A percentile compares a stretch with the other conserved stretches of the same genome.
These are phyloP conservation scores for Vireo griseus DNA, from an alignment of 2,797 vertebrate species.

Conservation along the genomic window DNA sequence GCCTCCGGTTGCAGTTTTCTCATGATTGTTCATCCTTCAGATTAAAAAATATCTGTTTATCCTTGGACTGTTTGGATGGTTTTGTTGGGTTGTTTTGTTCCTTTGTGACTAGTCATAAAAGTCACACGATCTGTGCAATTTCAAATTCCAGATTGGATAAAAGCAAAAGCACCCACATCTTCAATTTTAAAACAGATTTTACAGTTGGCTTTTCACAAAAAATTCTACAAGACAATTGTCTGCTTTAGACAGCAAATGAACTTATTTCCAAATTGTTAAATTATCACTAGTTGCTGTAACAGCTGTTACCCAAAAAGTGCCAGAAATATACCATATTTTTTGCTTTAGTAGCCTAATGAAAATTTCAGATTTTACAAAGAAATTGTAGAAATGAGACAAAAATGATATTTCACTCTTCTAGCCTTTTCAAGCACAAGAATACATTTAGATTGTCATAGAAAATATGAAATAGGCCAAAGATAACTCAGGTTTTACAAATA, in stretches of 20 bases:
- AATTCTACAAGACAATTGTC: neutral
- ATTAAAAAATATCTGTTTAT: neutral
- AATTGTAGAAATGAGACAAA: neutral
- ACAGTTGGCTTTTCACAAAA: neutral
- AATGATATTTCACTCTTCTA: neutral
- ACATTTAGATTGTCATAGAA: neutral
- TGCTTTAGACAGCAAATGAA: neutral
- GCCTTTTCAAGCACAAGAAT: neutral
- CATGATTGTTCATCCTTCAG: neutral
- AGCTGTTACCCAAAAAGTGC: neutral
- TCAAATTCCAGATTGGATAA: neutral
- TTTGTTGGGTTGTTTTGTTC: neutral
- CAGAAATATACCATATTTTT: neutral
- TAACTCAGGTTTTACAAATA: neutral
- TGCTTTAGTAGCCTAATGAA: neutral
- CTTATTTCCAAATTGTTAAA: neutral
- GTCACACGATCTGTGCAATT: neutral
- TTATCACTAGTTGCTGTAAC: neutral
- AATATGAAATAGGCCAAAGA: neutral
- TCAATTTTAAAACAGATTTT: slow-evolving; percentile 15
- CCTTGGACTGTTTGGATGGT: neutral
- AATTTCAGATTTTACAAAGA: neutral
- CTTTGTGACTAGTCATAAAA: neutral
- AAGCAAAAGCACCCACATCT: neutral
- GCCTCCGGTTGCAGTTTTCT: neutral